Evolutionary conservation across 2,797 vertebrate species (phyloP).

Genomic region (Muraenolepis orangiensis): DNA sequence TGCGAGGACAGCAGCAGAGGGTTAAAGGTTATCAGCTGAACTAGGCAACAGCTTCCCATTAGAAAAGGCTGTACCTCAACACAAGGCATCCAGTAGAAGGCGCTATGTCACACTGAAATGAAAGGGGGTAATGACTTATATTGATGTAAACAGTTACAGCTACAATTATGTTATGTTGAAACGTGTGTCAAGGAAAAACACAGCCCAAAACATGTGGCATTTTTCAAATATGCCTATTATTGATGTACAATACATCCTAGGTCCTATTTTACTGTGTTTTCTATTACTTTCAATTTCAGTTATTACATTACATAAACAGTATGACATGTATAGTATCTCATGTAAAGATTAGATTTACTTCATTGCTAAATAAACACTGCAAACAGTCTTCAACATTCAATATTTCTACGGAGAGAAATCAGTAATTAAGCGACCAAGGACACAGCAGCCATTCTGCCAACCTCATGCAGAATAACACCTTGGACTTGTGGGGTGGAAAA

Average conservation of each 20-base stretch:
- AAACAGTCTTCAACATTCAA: too few relatives aligned
- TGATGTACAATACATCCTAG: not conserved
- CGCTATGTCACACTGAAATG: conserved; percentile 41
- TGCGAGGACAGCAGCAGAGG: conserved; percentile 36
- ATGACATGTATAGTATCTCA: too few relatives aligned
- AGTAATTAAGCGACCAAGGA: not conserved
- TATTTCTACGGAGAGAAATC: too few relatives aligned
- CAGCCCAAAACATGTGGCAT: not conserved
- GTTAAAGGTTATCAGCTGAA: conserved; percentile 67
- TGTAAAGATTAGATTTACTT: not conserved
- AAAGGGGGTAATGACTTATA: conserved; percentile 23
- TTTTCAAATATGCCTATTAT: not conserved
- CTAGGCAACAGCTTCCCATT: conserved; percentile 45
- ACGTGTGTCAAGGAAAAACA: conserved; percentile 22
- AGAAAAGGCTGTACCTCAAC: not conserved
- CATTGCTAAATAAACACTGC: not conserved
- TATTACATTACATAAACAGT: not conserved
- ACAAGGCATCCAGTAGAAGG: conserved; percentile 55
- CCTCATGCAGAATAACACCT: not conserved
- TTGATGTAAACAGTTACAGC: conserved; percentile 20
- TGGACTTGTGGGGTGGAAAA: not conserved
- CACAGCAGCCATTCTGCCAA: not conserved
- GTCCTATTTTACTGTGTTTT: not conserved
- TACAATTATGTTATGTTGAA: conserved; percentile 3
- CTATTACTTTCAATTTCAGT: not conserved